Base-by-base conservation (phyloP, 2,797 vertebrate species). In the Silurus lanzhouensis region DNA sequence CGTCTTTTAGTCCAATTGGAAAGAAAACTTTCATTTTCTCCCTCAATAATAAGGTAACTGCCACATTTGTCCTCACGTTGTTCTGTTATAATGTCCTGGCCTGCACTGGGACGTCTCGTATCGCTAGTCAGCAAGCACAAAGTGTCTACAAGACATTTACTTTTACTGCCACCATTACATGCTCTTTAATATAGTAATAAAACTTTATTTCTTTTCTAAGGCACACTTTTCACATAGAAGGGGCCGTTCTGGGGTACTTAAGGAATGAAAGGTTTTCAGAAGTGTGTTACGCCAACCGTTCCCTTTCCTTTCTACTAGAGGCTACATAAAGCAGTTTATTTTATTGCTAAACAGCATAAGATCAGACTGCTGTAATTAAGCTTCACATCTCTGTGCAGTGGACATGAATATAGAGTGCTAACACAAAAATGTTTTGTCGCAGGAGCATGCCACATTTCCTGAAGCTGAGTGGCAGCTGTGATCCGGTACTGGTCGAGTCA, bases 381-480 rank as follows among this genome's bases (percentile, higher is more conserved):
- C 58, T 64, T 75, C 19, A 44, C 14, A 12, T 55, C 52, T 57
- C 27, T 58, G 20, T 80, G 78, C 5, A n/a, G 17, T 14, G 15
- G 31, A 6, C 9, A 12, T 58, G 1, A 57, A 55, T 46, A 22
- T 60, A 72, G 55, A 25, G 57, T 25, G 19, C 67, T n/a, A 19
- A 46, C n/a, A 31, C 25, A 14, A 64, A 17, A 48, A 22, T 19
- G 55, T 17, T 9, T 77, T 55, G 58, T 82, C 64, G 63, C 66
- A 66, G 77, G 22, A 6, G 19, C 71, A 9, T 75, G 55, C 60
- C 70, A 77, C 38, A 74, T 85, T 57, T 64, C 58, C 68, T 86
- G 55, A 85, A 72, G 13, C 61, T 48, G 48, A 85, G 64, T 55
- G 83, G 84, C 83, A 83, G 81, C 83, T 84, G 81, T 46, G 72